Percentiles rank a stretch among this genome's conserved stretches.
Conservation (phyloP, 2,888 invertebrate genomes). For the Oscheius sp. region DNA sequence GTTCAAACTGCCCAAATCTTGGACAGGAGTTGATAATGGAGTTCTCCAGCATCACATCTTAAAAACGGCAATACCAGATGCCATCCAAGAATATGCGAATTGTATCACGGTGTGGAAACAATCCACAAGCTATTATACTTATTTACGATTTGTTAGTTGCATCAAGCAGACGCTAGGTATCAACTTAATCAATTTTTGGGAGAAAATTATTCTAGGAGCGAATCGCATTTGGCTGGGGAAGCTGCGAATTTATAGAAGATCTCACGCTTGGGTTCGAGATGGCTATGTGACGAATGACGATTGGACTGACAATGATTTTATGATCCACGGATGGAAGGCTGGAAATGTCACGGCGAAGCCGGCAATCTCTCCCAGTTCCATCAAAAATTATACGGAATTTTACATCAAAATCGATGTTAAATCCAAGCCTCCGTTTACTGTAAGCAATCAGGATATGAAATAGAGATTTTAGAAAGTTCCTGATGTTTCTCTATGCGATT, state of each 20-base stretch:
- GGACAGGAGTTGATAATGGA: slow-evolving; percentile 66
- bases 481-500: slow-evolving; percentile 35
- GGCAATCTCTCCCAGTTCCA: too few relatives aligned
- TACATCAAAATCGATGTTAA: slow-evolving; percentile 42
- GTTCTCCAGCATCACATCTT: slow-evolving; percentile 66
- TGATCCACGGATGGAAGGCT: slow-evolving; percentile 66
- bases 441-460: too few relatives aligned
- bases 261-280: slow-evolving; percentile 59
- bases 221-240: slow-evolving; percentile 57
- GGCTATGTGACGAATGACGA: slow-evolving; percentile 55
- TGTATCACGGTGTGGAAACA: slow-evolving; percentile 62
- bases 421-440: slow-evolving; percentile 55
- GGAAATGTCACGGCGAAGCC: too few relatives aligned
- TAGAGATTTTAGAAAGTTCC: slow-evolving; percentile 41
- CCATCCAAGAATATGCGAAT: slow-evolving; percentile 44
- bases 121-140: slow-evolving; percentile 58
- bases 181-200: background rate
- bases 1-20: slow-evolving; percentile 57
- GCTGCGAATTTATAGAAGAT: slow-evolving; percentile 56
- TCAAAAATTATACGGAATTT: too few relatives aligned
- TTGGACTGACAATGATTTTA: slow-evolving; percentile 49
- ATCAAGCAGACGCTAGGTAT: slow-evolving; percentile 58
- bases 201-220: slow-evolving; percentile 32
- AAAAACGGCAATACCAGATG: slow-evolving; percentile 56
- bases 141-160: slow-evolving; percentile 66